Conservation (phyloP, 2,888 invertebrate species). For the Tenodera sinensis region DNA sequence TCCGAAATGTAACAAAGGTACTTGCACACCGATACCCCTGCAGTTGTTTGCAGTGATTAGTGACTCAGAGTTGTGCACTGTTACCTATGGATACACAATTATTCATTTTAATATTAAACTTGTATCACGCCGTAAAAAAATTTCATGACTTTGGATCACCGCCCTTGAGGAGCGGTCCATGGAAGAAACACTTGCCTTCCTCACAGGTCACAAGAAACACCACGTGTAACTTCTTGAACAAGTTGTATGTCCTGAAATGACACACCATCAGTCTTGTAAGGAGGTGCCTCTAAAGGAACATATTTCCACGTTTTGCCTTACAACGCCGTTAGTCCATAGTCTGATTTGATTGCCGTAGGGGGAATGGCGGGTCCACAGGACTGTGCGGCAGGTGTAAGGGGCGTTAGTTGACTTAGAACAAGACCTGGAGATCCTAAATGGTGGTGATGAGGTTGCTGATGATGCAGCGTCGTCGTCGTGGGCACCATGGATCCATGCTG, state of each 20-base stretch:
- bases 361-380: conserved; percentile 39
- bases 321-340: conserved; percentile 71
- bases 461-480: neutral
- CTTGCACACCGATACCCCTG: neutral
- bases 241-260: neutral
- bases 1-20: neutral
- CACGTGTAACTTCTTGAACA: neutral
- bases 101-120: neutral
- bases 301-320: conserved; percentile 1
- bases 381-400: conserved; percentile 48
- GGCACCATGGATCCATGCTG: neutral
- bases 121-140: neutral
- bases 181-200: neutral
- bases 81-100: neutral
- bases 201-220: neutral
- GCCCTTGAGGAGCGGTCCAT: too few species aligned
- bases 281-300: neutral
- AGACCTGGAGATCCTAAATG: conserved; percentile 30
- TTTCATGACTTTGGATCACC: neutral
- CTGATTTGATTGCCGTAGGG: conserved; percentile 72
- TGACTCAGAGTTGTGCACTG: neutral
- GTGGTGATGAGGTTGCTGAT: neutral
- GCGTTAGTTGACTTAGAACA: conserved; percentile 52
- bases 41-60: neutral
- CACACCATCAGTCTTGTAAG: neutral